Conservation (phyloP, 2,888 invertebrate species). For the Tribolium freemani region DNA sequence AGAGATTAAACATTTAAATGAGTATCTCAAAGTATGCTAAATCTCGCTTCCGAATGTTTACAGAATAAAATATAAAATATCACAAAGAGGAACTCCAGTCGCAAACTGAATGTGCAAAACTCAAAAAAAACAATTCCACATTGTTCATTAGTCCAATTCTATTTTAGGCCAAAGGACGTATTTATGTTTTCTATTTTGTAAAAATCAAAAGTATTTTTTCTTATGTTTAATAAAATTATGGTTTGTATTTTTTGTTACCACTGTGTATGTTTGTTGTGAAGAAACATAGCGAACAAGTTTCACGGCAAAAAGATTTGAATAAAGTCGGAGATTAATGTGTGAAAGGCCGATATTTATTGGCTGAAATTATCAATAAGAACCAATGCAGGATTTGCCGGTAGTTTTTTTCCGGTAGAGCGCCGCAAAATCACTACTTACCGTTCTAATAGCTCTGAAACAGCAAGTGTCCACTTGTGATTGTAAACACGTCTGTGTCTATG, state of each 20-base stretch:
- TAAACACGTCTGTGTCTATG: slow-evolving; percentile 25
- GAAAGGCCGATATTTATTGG: not conserved
- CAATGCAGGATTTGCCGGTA: not conserved
- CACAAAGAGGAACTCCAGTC: too few species aligned
- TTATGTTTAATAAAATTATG: not conserved
- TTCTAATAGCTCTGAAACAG: slow-evolving; percentile 4
- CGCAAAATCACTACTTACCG: not conserved
- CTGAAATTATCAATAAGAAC: not conserved
- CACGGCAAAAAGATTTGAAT: not conserved
- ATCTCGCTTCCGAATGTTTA: too few species aligned
- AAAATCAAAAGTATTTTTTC: too few species aligned
- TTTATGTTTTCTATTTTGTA: too few species aligned
- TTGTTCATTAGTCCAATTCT: too few species aligned
- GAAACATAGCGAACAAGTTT: not conserved
- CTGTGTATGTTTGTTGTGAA: not conserved
- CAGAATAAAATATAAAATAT: too few species aligned
- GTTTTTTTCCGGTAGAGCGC: not conserved
- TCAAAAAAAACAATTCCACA: too few species aligned
- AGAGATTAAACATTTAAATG: too few species aligned
- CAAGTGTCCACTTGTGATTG: slow-evolving; percentile 29
- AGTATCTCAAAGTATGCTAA: too few species aligned
- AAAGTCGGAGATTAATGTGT: not conserved
- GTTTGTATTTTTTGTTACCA: not conserved
- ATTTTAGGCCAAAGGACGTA: too few species aligned
- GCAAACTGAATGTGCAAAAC: too few species aligned